Percentiles rank a stretch among this genome's conserved stretches.
These are phyloP conservation scores for Halictus rubicundus DNA, from an alignment of 1,140 invertebrate genomes.

Conservation along the genomic window DNA sequence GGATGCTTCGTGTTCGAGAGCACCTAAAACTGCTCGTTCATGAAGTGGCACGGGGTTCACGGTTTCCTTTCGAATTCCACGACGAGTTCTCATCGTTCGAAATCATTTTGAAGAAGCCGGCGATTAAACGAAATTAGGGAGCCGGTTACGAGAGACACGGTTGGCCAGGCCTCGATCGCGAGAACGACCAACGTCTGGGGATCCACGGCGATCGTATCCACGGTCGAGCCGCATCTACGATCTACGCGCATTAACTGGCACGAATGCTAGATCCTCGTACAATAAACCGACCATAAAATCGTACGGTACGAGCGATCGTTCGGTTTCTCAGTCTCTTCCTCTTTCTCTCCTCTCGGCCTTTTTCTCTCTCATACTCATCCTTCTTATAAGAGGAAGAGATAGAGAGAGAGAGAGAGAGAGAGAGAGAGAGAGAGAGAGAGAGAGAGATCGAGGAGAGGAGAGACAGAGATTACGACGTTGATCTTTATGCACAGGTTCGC, in stretches of 20 bases:
- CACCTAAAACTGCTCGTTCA: not conserved
- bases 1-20: not conserved
- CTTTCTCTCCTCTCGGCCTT: not conserved
- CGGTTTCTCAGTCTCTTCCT: not conserved
- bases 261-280: conserved; percentile 7
- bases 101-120: not conserved
- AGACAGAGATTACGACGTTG: not conserved
- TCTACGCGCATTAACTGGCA: not conserved
- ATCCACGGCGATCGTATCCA: not conserved
- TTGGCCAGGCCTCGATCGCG: not conserved
- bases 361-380: too few species aligned
- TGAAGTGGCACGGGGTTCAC: not conserved
- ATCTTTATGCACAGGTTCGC: conserved; percentile 5
- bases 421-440: not conserved
- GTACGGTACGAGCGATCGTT: not conserved
- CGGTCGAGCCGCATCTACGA: not conserved
- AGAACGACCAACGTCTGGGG: not conserved
- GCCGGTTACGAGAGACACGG: not conserved
- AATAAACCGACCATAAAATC: conserved; percentile 9
- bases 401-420: not conserved
- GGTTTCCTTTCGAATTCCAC: not conserved
- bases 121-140: not conserved
- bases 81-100: not conserved
- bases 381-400: too few species aligned
- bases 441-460: too few species aligned